phyloP scores from a whole-genome alignment of 2,797 vertebrate genomes.

The Dipus sagitta region DNA sequence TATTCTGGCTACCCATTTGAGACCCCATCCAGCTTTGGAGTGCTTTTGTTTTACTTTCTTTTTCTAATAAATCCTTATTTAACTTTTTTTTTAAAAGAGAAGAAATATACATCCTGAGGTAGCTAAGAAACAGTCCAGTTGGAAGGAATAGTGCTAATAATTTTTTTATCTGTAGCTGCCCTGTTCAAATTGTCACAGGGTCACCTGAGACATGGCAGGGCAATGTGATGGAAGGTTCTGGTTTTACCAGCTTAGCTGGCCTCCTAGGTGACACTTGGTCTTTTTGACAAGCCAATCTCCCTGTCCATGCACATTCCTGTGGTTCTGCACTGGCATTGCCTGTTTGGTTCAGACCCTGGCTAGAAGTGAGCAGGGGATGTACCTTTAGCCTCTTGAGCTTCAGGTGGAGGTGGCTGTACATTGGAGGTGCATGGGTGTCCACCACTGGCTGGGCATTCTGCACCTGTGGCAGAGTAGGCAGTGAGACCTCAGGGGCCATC shows the following conservation, averaged over 20 bases:
- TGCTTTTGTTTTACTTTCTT: too few species aligned
- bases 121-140: neutral
- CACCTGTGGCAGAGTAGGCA: conserved; percentile 85
- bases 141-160: neutral
- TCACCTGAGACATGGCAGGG: neutral
- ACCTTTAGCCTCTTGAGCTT: conserved; percentile 90
- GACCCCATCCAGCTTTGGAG: too few species aligned
- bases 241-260: neutral
- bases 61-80: too few species aligned
- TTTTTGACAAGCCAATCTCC: neutral
- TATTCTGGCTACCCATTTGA: too few species aligned
- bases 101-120: neutral
- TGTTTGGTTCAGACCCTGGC: too few species aligned
- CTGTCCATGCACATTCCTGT: neutral
- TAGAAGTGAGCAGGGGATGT: neutral
- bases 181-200: too few species aligned
- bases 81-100: neutral
- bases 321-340: neutral
- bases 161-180: neutral
- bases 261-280: too few species aligned
- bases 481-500: neutral
- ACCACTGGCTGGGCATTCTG: conserved; percentile 87
- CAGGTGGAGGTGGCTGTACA: conserved; percentile 84
- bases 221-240: neutral
- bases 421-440: conserved; percentile 84